Conservation (phyloP, 2,113 vertebrate species). For the Lycaon pictus region DNA sequence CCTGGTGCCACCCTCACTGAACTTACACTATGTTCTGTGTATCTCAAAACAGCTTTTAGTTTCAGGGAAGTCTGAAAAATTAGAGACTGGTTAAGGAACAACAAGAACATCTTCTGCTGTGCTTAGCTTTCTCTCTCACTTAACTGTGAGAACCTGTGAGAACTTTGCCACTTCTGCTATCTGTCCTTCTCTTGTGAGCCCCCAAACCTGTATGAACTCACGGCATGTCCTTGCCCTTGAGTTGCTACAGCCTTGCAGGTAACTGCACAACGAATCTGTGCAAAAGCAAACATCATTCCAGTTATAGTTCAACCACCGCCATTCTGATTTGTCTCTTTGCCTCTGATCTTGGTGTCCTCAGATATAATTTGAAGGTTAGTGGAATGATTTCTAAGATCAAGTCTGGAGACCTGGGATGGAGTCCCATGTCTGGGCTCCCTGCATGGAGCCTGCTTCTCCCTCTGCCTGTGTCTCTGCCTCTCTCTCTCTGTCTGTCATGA, state of each 20-base stretch:
- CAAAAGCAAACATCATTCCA: background rate
- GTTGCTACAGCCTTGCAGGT: background rate
- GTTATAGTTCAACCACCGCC: background rate
- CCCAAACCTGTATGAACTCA: background rate
- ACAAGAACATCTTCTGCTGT: background rate
- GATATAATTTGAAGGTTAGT: background rate
- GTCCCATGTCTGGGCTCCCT: too few species aligned
- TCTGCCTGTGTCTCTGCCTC: too few species aligned
- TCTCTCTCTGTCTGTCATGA: too few species aligned
- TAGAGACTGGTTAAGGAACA: background rate
- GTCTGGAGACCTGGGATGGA: too few species aligned
- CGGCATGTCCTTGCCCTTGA: background rate
- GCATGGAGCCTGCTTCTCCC: too few species aligned
- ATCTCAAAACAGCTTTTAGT: conserved; percentile 64
- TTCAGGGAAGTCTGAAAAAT: conserved; percentile 48
- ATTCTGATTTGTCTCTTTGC: background rate
- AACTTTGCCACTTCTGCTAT: background rate
- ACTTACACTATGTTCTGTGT: conserved; percentile 37
- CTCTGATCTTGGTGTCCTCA: background rate
- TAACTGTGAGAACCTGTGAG: background rate
- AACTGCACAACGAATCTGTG: background rate
- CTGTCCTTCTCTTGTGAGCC: background rate
- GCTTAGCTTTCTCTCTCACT: background rate
- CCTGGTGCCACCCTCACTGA: conserved; percentile 51
- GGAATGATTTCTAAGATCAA: background rate